Conservation (phyloP, 2,113 vertebrate genomes). For the Caretta caretta region DNA sequence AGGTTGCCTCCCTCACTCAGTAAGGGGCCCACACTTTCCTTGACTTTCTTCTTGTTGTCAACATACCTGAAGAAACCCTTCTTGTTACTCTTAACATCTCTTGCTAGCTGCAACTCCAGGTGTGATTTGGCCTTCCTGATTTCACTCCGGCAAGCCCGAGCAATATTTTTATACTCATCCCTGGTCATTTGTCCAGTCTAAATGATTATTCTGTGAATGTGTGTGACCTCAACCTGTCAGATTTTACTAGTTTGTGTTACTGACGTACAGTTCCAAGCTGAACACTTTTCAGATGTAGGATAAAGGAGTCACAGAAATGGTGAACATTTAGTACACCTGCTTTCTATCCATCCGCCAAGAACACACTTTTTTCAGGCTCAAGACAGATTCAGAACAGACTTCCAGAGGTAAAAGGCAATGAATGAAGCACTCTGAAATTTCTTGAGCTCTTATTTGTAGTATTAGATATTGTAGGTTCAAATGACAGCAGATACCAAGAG, state of each 20-base stretch:
- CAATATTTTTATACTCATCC: no score
- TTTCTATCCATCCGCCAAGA: slow-evolving; percentile 51
- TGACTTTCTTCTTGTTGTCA: no score
- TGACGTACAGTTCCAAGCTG: slow-evolving; percentile 63
- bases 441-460: neutral
- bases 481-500: slow-evolving; percentile 43
- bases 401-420: slow-evolving; percentile 40
- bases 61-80: no score
- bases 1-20: no score
- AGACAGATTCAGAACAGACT: slow-evolving; percentile 15
- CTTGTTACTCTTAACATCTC: no score
- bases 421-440: slow-evolving; percentile 46
- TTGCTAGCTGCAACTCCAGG: no score
- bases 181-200: neutral
- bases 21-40: no score
- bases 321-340: slow-evolving; percentile 59
- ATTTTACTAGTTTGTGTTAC: slow-evolving; percentile 63
- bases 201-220: slow-evolving; percentile 57
- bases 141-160: no score
- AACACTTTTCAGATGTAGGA: slow-evolving; percentile 57
- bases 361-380: slow-evolving; percentile 13
- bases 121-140: no score
- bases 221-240: slow-evolving; percentile 50
- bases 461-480: slow-evolving; percentile 11
- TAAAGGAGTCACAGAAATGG: slow-evolving; percentile 42